A percentile compares a stretch with the other conserved stretches of the same genome.
phyloP scores from a whole-genome alignment of 1,140 invertebrate genomes.

The Cyrtorhinus lividipennis region DNA sequence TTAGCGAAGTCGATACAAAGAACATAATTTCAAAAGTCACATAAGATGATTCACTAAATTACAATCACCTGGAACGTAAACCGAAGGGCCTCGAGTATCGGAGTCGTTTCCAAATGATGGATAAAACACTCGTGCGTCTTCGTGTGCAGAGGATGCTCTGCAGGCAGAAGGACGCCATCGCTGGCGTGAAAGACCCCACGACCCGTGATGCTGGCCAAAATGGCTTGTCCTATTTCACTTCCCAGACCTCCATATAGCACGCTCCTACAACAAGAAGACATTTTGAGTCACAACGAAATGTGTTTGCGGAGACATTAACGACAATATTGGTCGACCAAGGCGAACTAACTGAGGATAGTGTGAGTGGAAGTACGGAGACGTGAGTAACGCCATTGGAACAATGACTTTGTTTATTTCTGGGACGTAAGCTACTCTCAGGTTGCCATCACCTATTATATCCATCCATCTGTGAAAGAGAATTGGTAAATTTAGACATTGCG shows the following conservation, averaged over 20 bases:
- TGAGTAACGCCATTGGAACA: slow-evolving; percentile 32
- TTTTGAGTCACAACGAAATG: not conserved
- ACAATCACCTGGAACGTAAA: slow-evolving; percentile 15
- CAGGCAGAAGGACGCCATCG: slow-evolving; percentile 30
- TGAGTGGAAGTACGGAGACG: slow-evolving; percentile 30
- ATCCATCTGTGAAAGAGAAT: slow-evolving; percentile 25
- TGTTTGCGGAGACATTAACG: not conserved
- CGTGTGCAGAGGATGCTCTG: slow-evolving; percentile 22
- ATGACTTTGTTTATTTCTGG: slow-evolving; percentile 34
- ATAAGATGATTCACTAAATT: not conserved
- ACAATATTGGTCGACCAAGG: no score
- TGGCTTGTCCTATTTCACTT: slow-evolving; percentile 32
- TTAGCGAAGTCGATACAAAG: no score
- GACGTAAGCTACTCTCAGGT: slow-evolving; percentile 29
- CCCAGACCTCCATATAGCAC: slow-evolving; percentile 35
- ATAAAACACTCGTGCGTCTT: slow-evolving; percentile 22
- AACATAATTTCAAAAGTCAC: no score
- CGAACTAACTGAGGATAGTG: slow-evolving; percentile 32
- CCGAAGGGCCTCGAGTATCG: slow-evolving; percentile 7
- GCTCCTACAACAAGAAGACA: slow-evolving; percentile 27
- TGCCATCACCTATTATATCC: slow-evolving; percentile 24
- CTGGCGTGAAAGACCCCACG: slow-evolving; percentile 32
- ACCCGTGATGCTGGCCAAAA: slow-evolving; percentile 31
- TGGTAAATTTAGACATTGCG: not conserved
- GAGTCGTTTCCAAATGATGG: slow-evolving; percentile 14